Conservation (phyloP, 1,140 invertebrate species). For the Drosophila paulistorum region DNA sequence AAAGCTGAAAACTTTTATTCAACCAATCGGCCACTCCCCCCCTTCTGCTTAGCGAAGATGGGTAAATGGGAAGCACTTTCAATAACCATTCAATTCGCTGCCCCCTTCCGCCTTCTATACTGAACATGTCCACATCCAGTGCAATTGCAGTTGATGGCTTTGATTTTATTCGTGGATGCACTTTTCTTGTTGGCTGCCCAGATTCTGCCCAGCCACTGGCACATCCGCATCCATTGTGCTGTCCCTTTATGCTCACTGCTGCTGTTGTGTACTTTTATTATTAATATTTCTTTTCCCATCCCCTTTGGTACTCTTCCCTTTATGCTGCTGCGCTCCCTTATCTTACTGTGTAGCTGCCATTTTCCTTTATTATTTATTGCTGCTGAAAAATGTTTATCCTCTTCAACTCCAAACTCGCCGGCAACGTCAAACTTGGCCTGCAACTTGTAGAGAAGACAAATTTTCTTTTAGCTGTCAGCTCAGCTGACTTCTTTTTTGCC, state of each 20-base stretch:
- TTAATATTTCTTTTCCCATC: slow-evolving; percentile 61
- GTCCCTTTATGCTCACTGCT: slow-evolving; percentile 60
- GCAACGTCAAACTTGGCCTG: slow-evolving; percentile 66
- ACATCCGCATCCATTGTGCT: slow-evolving; percentile 52
- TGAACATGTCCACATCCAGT: slow-evolving; percentile 2
- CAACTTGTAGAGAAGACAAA: slow-evolving; percentile 77
- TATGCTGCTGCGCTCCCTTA: not conserved
- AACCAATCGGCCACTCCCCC: slow-evolving; percentile 22
- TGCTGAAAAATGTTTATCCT: slow-evolving; percentile 78
- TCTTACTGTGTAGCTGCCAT: slow-evolving; percentile 11
- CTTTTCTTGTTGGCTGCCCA: slow-evolving; percentile 71
- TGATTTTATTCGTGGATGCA: slow-evolving; percentile 81
- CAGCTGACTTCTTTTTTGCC: slow-evolving; percentile 32
- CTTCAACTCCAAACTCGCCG: slow-evolving; percentile 52
- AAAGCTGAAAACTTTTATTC: slow-evolving; percentile 65
- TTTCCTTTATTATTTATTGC: slow-evolving; percentile 76
- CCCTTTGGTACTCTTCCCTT: not conserved
- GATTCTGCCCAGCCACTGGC: slow-evolving; percentile 44
- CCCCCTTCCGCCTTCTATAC: slow-evolving; percentile 8
- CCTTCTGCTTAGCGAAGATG: not conserved
- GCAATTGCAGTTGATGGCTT: slow-evolving; percentile 80
- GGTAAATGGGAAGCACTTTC: slow-evolving; percentile 48
- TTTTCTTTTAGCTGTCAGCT: slow-evolving; percentile 52
- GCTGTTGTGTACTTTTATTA: slow-evolving; percentile 75
- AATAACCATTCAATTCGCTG: slow-evolving; percentile 76